Conservation (phyloP, 2,113 vertebrate genomes). For the Spilogale gracilis region DNA sequence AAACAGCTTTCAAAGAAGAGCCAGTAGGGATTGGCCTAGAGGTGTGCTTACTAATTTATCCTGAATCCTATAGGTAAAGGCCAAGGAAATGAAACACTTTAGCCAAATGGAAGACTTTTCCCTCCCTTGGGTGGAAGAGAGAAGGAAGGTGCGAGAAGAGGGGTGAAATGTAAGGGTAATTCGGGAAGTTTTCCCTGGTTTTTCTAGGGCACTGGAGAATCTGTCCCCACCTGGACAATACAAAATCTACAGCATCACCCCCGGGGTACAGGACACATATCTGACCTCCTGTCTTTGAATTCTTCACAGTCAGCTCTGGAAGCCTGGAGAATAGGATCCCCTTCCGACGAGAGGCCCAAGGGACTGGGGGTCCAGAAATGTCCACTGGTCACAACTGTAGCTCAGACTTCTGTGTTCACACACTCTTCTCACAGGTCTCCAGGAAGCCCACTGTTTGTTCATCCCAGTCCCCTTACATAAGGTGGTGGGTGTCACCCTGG, state of each 20-base stretch:
- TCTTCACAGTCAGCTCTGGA: background rate
- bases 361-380: too few relatives aligned
- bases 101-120: background rate
- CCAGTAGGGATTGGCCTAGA: background rate
- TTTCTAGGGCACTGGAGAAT: background rate
- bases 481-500: background rate
- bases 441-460: accelerated
- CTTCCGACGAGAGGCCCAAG: background rate
- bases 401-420: background rate
- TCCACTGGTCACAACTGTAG: background rate
- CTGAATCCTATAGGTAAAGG: background rate
- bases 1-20: background rate
- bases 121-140: too few relatives aligned
- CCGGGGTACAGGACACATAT: background rate
- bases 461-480: background rate
- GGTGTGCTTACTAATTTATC: background rate
- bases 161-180: background rate
- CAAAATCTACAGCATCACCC: too few relatives aligned
- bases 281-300: background rate
- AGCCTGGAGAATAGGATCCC: background rate
- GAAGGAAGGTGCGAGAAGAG: accelerated
- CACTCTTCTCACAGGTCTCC: background rate
- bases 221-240: accelerated
- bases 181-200: too few relatives aligned
- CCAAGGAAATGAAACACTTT: too few relatives aligned